phyloP scores from a whole-genome alignment of 2,888 invertebrate genomes.

The Theristus sp. region DNA sequence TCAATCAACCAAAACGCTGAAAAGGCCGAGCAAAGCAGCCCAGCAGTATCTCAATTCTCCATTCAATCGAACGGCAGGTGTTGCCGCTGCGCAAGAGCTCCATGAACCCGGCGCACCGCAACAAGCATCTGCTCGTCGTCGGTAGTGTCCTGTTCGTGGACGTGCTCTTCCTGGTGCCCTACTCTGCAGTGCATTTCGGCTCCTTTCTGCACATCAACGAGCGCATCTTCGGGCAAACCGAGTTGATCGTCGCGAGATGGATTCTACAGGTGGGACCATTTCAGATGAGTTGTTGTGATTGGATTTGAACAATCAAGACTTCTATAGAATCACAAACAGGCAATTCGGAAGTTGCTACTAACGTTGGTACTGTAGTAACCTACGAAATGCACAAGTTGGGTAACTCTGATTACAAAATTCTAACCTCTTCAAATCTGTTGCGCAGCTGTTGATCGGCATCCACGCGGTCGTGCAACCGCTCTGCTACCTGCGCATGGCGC shows the following conservation, averaged over 20 bases:
- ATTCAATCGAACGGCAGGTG: too few species aligned
- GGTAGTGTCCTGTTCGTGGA: slow-evolving; percentile 26
- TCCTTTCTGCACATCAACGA: neutral
- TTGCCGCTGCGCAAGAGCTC: neutral
- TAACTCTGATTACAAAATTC: too few species aligned
- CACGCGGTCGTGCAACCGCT: slow-evolving; percentile 18
- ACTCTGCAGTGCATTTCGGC: slow-evolving; percentile 14
- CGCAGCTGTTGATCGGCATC: slow-evolving; percentile 5
- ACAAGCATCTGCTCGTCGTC: slow-evolving; percentile 28
- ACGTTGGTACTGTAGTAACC: too few species aligned
- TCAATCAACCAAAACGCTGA: too few species aligned
- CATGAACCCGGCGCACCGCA: slow-evolving; percentile 15
- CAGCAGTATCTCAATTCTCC: too few species aligned
- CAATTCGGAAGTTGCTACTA: too few species aligned
- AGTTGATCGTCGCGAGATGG: neutral
- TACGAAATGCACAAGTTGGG: too few species aligned
- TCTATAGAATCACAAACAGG: too few species aligned
- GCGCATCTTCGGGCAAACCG: neutral
- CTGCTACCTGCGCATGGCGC: slow-evolving; percentile 17
- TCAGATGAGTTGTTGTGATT: too few species aligned
- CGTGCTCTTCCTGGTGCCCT: slow-evolving; percentile 24
- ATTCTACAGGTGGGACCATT: neutral
- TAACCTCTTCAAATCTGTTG: too few species aligned
- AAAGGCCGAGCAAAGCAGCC: too few species aligned
- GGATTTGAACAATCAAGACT: too few species aligned